These are phyloP conservation scores for Sebastes kiyomatsui DNA, from an alignment of 2,797 vertebrate species.

Conservation along the genomic window DNA sequence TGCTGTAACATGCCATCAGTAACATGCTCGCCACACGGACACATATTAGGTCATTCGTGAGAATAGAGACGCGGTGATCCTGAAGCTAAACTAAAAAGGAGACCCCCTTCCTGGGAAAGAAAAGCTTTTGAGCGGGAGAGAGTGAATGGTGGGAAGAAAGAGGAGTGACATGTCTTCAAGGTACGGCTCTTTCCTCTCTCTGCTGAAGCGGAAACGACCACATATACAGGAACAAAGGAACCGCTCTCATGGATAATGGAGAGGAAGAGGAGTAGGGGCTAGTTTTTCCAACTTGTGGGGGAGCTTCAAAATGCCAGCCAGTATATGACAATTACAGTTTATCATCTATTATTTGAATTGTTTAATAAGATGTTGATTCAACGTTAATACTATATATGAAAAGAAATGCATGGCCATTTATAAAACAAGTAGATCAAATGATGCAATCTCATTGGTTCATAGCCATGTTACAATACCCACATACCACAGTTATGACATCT, in stretches of 20 bases:
- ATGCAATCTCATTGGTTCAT: too few relatives aligned
- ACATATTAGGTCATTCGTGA: slow-evolving; percentile 30
- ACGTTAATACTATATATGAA: not conserved
- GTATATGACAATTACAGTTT: not conserved
- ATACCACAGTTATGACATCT: too few relatives aligned
- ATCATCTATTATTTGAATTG: not conserved
- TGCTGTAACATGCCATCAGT: slow-evolving; percentile 13
- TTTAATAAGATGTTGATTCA: not conserved
- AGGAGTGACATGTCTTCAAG: slow-evolving; percentile 46
- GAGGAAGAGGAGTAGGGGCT: not conserved
- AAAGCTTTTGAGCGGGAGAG: slow-evolving; percentile 29
- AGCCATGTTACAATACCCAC: too few relatives aligned
- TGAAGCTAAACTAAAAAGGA: slow-evolving; percentile 26
- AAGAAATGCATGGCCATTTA: not conserved
- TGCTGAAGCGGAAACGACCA: slow-evolving; percentile 52
- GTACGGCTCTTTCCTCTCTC: slow-evolving; percentile 46
- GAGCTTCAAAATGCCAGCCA: not conserved
- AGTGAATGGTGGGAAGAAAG: slow-evolving; percentile 26
- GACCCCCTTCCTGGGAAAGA: not conserved
- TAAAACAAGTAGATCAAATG: too few relatives aligned
- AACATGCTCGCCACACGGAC: slow-evolving; percentile 27
- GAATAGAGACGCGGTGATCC: slow-evolving; percentile 42
- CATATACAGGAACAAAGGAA: slow-evolving; percentile 53
- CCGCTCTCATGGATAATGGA: slow-evolving; percentile 38
- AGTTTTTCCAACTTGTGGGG: not conserved